Conservation (phyloP, 2,113 vertebrate species). For the Canis aureus region DNA sequence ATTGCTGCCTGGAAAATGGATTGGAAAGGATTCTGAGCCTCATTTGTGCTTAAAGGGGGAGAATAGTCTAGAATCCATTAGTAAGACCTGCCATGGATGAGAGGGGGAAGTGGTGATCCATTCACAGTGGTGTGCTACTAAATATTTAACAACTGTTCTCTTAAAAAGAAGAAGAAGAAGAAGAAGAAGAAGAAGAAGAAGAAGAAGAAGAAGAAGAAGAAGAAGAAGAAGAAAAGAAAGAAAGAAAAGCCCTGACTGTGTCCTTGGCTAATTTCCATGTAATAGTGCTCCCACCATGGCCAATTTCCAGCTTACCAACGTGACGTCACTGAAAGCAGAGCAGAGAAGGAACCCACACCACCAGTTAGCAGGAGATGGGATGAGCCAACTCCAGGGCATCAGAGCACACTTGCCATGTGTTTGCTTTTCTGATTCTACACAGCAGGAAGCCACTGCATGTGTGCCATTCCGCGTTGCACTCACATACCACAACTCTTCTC, state of each 20-base stretch:
- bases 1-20: neutral
- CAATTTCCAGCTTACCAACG: neutral
- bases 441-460: neutral
- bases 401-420: fast-evolving
- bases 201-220: no score
- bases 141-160: neutral
- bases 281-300: neutral
- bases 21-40: neutral
- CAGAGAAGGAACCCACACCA: fast-evolving
- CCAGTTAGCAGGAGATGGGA: neutral
- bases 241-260: neutral
- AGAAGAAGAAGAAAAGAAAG: no score
- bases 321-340: neutral
- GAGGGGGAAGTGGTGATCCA: neutral
- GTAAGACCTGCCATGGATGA: neutral
- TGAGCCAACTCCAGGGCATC: neutral
- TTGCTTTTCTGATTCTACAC: neutral
- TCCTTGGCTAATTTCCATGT: neutral
- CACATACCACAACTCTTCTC: neutral
- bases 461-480: neutral
- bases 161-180: neutral
- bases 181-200: no score
- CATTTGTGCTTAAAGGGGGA: neutral
- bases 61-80: neutral
- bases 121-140: neutral